These are phyloP conservation scores for Microctenopoma steveboyesi DNA, from an alignment of 2,797 vertebrate species.

Conservation along the genomic window DNA sequence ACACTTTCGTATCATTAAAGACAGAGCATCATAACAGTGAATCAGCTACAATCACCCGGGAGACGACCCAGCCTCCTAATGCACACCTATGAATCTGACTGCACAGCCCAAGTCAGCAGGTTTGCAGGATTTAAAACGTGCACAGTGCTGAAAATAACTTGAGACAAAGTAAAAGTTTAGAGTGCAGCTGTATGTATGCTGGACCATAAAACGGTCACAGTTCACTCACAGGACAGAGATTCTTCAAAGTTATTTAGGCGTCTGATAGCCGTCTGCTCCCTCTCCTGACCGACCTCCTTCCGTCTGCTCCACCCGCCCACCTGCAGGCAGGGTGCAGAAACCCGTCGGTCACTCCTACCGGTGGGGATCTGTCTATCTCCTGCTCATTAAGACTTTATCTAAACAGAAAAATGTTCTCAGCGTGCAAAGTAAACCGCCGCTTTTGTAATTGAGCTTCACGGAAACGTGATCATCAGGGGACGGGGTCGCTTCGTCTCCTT, in stretches of 20 bases:
- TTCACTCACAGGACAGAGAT: neutral
- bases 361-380: conserved; percentile 14
- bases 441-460: too few relatives aligned
- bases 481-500: too few relatives aligned
- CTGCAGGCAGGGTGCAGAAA: neutral
- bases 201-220: conserved; percentile 4
- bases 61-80: neutral
- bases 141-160: neutral
- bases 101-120: conserved; percentile 9
- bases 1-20: too few relatives aligned
- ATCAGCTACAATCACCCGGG: neutral
- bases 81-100: conserved; percentile 9
- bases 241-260: conserved; percentile 8
- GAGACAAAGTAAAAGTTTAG: neutral
- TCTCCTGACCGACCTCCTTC: neutral
- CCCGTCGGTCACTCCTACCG: neutral
- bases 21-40: neutral
- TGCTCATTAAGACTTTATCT: conserved; percentile 2
- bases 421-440: too few relatives aligned
- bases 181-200: neutral
- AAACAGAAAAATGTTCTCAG: too few relatives aligned
- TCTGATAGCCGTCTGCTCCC: neutral
- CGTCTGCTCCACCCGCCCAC: conserved; percentile 14
- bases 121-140: neutral
- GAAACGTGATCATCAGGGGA: too few relatives aligned